Evolutionary conservation across 2,113 vertebrate species (phyloP).

Genomic region (Clarias batrachus): DNA sequence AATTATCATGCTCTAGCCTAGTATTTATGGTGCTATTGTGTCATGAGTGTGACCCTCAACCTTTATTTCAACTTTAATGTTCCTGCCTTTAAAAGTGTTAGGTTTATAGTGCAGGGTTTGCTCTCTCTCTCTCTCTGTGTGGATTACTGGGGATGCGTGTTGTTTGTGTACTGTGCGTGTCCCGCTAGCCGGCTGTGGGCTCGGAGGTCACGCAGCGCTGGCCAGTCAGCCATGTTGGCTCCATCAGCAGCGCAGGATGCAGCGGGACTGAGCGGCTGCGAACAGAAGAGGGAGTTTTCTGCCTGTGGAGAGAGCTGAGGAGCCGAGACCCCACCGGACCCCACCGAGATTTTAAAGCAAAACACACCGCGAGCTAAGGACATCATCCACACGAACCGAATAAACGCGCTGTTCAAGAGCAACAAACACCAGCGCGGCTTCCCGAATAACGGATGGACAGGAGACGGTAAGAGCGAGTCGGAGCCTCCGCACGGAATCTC

Average conservation of each 20-base stretch:
- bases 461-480: constrained; percentile 41
- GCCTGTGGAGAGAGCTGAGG: constrained; percentile 17
- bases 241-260: constrained; percentile 46
- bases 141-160: background rate
- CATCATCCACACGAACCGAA: constrained; percentile 1
- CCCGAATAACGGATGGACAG: constrained; percentile 7
- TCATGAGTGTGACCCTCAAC: background rate
- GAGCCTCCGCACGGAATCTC: background rate
- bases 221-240: constrained; percentile 60
- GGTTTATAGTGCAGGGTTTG: background rate
- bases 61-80: background rate
- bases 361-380: constrained; percentile 20
- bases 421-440: background rate
- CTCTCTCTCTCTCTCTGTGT: background rate
- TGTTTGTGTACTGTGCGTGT: background rate
- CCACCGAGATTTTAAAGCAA: constrained; percentile 46
- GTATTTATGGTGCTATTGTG: background rate
- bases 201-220: constrained; percentile 16
- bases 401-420: background rate
- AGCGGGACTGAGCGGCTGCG: constrained; percentile 37
- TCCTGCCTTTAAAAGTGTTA: background rate
- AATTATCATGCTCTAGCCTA: background rate
- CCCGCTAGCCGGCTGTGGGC: background rate
- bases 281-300: constrained; percentile 45
- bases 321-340: constrained; percentile 29